Evolutionary conservation across 2,888 invertebrate genomes (phyloP).

Genomic region (Autographa pulchrina): DNA sequence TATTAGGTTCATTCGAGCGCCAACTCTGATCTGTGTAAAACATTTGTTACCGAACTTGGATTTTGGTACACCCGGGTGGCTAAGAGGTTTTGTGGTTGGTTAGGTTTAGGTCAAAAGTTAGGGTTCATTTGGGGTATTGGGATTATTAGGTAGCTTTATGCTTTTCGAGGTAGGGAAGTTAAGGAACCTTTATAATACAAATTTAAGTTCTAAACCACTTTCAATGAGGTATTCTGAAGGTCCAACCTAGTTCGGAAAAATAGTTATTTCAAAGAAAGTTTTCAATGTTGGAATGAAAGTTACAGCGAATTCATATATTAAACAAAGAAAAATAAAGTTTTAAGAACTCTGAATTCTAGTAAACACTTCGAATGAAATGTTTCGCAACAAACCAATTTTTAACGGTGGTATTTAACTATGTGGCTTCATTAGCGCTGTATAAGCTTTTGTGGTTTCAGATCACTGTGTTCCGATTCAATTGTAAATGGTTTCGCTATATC

Average conservation of each 20-base stretch:
- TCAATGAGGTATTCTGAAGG: no score
- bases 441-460: slow-evolving; percentile 2
- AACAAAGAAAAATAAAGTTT: slow-evolving; percentile 4
- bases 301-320: neutral
- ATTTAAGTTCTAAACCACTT: no score
- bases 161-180: neutral
- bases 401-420: neutral
- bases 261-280: neutral
- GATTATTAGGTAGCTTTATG: neutral
- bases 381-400: neutral
- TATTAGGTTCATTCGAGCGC: slow-evolving; percentile 30
- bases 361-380: slow-evolving; percentile 4
- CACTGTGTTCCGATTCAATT: neutral
- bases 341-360: neutral
- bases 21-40: slow-evolving; percentile 11
- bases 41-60: slow-evolving; percentile 7
- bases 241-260: neutral
- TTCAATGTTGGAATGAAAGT: neutral
- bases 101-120: neutral
- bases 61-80: neutral
- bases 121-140: neutral
- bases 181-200: no score
- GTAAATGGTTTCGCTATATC: neutral
- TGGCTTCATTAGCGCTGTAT: slow-evolving; percentile 1
- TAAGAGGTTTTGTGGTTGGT: neutral